These are phyloP conservation scores for Myiagra hebetior DNA, from an alignment of 2,113 vertebrate species.

Conservation along the genomic window DNA sequence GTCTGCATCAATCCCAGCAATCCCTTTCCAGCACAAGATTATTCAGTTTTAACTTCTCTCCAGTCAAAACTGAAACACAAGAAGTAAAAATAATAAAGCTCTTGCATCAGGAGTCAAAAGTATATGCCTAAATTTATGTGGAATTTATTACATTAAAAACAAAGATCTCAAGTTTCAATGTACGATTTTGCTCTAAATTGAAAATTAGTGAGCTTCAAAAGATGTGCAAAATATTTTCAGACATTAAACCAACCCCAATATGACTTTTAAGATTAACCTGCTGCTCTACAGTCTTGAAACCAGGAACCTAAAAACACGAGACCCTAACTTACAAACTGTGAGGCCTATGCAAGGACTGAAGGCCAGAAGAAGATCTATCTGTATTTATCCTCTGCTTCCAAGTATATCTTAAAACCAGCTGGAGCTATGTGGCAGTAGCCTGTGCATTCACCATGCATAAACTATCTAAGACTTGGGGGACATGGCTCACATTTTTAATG, in stretches of 20 bases:
- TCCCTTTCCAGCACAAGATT: not conserved
- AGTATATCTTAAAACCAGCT: not conserved
- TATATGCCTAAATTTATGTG: not conserved
- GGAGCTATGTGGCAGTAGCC: not conserved
- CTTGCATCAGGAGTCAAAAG: not conserved
- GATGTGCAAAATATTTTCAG: not conserved
- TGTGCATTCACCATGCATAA: not conserved
- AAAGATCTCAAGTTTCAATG: not conserved
- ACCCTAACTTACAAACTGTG: not conserved
- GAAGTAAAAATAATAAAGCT: not conserved
- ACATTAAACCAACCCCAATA: not conserved
- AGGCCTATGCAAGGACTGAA: not conserved
- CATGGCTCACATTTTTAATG: not conserved
- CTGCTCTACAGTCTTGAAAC: not conserved
- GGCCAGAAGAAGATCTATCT: not conserved
- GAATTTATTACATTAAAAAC: not conserved
- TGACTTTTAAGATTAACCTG: not conserved
- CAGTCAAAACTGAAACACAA: not conserved
- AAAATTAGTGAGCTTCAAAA: not conserved
- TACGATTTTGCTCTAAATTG: not conserved
- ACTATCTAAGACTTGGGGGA: not conserved
- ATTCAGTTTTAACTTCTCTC: not conserved
- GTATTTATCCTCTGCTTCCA: not conserved
- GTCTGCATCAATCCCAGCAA: not conserved
- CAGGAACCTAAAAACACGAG: not conserved